A percentile compares a stretch with the other conserved stretches of the same genome.
These are phyloP conservation scores for Poecilobothrus nobilitatus DNA, from an alignment of 2,888 invertebrate species.

Conservation along the genomic window DNA sequence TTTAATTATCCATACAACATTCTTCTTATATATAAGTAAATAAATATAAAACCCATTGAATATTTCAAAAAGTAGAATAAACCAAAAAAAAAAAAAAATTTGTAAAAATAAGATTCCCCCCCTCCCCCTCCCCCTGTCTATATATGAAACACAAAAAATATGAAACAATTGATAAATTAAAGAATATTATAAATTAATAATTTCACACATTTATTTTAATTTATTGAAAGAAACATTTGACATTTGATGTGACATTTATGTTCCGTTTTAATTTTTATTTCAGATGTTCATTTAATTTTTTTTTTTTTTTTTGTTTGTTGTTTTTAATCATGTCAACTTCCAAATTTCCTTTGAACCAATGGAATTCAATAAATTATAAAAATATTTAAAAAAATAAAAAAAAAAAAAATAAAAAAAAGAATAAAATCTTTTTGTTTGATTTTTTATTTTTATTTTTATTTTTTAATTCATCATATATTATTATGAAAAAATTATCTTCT, in stretches of 20 bases:
- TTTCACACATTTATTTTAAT: not conserved
- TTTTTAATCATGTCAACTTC: no score
- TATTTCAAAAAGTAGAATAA: no score
- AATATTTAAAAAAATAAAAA: no score
- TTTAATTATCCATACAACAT: no score
- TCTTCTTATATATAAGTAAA: no score
- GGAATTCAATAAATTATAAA: not conserved
- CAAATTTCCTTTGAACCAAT: not conserved
- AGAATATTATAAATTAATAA: not conserved
- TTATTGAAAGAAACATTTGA: not conserved
- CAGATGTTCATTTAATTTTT: not conserved
- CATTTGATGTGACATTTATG: constrained; percentile 4
- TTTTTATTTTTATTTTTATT: not conserved
- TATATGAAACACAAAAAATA: not conserved
- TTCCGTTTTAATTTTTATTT: not conserved
- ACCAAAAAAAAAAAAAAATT: no score
- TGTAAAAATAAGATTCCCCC: no score
- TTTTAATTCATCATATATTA: not conserved
- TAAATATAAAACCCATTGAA: no score
- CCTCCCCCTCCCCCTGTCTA: no score
- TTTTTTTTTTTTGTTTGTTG: not conserved
- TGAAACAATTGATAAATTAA: not conserved
- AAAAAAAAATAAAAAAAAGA: no score
- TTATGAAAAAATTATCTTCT: not conserved
- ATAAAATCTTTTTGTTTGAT: no score